Percentiles rank a stretch among this genome's conserved stretches.
Evolutionary conservation across 2,888 invertebrate species (phyloP).

Genomic region (Seira sanloemensis): DNA sequence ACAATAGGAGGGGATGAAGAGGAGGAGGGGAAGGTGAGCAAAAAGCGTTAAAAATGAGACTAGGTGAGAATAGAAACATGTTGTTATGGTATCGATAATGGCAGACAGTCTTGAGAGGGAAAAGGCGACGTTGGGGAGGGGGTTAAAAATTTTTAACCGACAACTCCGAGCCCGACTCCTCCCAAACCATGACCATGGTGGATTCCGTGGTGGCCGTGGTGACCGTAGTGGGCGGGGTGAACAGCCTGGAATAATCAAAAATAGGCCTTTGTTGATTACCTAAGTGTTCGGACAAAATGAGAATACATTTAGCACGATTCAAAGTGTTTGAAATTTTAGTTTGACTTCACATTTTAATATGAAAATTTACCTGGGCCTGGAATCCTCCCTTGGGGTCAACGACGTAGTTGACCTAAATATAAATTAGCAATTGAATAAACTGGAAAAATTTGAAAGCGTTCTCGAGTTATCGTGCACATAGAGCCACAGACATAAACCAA

Average conservation of each 20-base stretch:
- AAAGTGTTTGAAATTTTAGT: no score
- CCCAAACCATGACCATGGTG: neutral
- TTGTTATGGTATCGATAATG: slow-evolving; percentile 22
- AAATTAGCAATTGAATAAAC: no score
- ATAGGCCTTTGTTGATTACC: no score
- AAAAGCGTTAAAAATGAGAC: slow-evolving; percentile 8
- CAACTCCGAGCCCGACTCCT: slow-evolving; percentile 34
- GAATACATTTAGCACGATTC: no score
- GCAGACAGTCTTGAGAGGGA: neutral
- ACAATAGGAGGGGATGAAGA: neutral
- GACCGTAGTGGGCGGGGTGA: slow-evolving; percentile 7
- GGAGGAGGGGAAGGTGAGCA: neutral
- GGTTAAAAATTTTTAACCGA: slow-evolving; percentile 40
- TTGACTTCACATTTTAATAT: no score
- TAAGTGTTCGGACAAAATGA: no score
- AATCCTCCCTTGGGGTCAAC: slow-evolving; percentile 41
- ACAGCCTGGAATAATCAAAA: no score
- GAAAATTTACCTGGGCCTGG: no score
- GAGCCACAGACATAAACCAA: neutral
- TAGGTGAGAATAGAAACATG: slow-evolving; percentile 28
- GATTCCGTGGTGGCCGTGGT: neutral
- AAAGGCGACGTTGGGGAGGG: neutral
- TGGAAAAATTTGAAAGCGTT: no score
- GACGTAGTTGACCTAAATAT: neutral
- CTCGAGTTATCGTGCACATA: no score